A percentile compares a stretch with the other conserved stretches of the same genome.
phyloP scores from a whole-genome alignment of 2,113 vertebrate species.

The Microtus ochrogaster region DNA sequence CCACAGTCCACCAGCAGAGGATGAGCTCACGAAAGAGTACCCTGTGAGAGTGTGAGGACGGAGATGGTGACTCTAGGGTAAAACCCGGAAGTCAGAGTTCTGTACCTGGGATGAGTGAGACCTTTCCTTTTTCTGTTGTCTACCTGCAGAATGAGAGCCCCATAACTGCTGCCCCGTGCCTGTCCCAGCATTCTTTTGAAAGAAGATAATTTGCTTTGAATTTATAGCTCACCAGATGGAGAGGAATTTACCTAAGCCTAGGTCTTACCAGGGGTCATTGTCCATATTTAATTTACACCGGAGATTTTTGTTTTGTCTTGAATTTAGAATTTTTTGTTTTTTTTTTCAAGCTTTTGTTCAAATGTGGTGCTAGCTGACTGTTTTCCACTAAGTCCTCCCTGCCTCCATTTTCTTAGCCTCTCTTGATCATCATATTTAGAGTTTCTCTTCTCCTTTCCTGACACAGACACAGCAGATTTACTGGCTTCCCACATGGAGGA shows the following conservation, averaged over 20 bases:
- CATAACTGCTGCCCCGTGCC: neutral
- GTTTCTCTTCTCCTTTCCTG: neutral
- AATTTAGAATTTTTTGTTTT: neutral
- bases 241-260: neutral
- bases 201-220: slow-evolving; percentile 3
- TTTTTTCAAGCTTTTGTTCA: neutral
- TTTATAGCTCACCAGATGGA: slow-evolving; percentile 4
- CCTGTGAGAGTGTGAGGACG: neutral
- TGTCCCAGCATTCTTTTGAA: neutral
- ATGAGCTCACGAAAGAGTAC: neutral
- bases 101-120: neutral
- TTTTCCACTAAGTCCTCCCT: too few relatives aligned
- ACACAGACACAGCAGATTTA: neutral
- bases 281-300: neutral
- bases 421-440: neutral
- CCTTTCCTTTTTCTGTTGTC: neutral
- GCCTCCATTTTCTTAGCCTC: too few relatives aligned
- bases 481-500: neutral
- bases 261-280: neutral
- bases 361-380: too few relatives aligned
- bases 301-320: neutral
- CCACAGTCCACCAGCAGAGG: neutral
- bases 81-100: neutral
- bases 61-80: neutral
- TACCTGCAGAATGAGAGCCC: neutral